phyloP scores from a whole-genome alignment of 2,113 vertebrate species.

The Pimephales promelas region DNA sequence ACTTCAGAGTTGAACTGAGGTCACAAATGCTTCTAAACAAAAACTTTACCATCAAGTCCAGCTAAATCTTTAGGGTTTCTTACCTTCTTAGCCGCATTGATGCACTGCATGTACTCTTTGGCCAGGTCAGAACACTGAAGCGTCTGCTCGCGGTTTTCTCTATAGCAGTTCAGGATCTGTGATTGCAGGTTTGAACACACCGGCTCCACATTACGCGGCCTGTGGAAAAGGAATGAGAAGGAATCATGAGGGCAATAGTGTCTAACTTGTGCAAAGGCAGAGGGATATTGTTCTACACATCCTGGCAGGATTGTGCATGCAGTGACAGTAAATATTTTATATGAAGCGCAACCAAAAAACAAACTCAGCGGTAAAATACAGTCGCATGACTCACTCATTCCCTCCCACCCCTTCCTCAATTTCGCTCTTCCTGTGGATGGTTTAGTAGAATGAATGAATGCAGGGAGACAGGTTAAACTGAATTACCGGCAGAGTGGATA shows the following conservation, averaged over 20 bases:
- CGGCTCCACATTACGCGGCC: constrained; percentile 77
- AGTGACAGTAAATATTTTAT: constrained; percentile 10
- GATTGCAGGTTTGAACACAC: constrained; percentile 84
- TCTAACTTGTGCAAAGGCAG: background rate
- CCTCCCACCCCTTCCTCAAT: background rate
- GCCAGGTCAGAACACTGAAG: constrained; percentile 88
- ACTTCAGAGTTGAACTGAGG: background rate
- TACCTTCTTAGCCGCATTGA: constrained; percentile 88
- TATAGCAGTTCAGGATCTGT: constrained; percentile 89
- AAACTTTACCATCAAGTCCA: background rate
- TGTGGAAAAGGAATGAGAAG: constrained; percentile 52
- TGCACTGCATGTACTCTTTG: constrained; percentile 88
- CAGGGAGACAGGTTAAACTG: constrained; percentile 44
- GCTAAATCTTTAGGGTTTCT: constrained; percentile 31
- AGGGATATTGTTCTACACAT: background rate
- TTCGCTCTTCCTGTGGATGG: constrained; percentile 23
- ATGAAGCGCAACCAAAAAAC: constrained; percentile 14
- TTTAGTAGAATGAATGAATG: constrained; percentile 50
- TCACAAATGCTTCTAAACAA: background rate
- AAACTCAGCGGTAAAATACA: background rate
- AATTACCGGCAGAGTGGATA: constrained; percentile 52
- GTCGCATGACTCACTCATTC: constrained; percentile 26
- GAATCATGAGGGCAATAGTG: background rate
- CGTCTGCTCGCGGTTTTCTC: constrained; percentile 79
- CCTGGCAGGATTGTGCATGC: background rate